Evolutionary conservation across 2,888 invertebrate genomes (phyloP).

Genomic region (Eristalinus aeneus): DNA sequence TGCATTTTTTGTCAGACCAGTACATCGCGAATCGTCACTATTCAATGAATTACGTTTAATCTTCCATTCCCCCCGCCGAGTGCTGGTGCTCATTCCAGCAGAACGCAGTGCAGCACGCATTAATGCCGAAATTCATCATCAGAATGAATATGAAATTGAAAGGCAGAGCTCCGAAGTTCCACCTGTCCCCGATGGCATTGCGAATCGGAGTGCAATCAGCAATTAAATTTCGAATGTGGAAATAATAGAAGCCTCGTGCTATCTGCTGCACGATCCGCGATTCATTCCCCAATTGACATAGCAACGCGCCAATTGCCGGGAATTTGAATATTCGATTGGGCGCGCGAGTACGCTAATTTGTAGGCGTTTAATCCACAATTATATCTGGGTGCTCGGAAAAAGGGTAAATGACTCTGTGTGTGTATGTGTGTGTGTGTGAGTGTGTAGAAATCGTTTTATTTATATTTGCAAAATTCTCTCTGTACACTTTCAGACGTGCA

Average conservation of each 20-base stretch:
- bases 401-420: background rate
- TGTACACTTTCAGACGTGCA: conserved; percentile 75
- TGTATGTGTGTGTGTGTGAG: background rate
- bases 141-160: conserved; percentile 34
- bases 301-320: conserved; percentile 30
- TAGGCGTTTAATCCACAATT: conserved; percentile 55
- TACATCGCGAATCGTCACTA: background rate
- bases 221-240: conserved; percentile 39
- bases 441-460: conserved; percentile 29
- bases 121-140: conserved; percentile 12
- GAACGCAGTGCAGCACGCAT: background rate
- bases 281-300: conserved; percentile 18
- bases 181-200: background rate
- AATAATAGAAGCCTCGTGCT: conserved; percentile 24
- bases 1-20: background rate
- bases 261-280: conserved; percentile 12
- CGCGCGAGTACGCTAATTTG: conserved; percentile 46
- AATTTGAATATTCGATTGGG: conserved; percentile 69
- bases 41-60: background rate
- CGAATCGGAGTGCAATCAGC: conserved; percentile 15
- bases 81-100: background rate
- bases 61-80: background rate
- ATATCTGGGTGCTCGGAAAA: background rate
- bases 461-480: conserved; percentile 30
- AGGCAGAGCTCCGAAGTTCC: background rate